Evolutionary conservation across 2,888 invertebrate species (phyloP).

Genomic region (Synergus umbraculus): DNA sequence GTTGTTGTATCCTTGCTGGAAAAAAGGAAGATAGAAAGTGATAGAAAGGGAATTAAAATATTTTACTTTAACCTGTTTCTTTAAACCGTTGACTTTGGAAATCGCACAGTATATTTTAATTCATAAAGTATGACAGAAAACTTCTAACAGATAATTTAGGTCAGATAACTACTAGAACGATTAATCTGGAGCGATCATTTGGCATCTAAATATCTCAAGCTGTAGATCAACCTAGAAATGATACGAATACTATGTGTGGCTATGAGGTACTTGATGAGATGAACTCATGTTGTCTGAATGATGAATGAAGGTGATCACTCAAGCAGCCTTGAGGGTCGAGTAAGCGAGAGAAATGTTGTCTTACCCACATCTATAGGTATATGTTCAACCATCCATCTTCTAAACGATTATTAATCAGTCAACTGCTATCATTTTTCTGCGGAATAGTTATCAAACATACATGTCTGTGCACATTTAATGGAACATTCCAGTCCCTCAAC

Average conservation of each 20-base stretch:
- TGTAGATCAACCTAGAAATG: slow-evolving; percentile 12
- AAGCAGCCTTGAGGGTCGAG: slow-evolving; percentile 46
- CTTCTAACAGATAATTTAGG: background rate
- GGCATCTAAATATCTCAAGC: background rate
- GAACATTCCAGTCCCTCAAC: background rate
- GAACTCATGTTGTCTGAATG: slow-evolving; percentile 62
- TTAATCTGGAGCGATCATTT: background rate
- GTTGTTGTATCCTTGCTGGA: background rate
- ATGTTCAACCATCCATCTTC: slow-evolving; percentile 33
- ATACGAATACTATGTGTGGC: background rate
- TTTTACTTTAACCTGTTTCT: background rate
- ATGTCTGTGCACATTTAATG: background rate
- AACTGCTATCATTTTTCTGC: slow-evolving; percentile 24
- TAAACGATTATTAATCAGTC: slow-evolving; percentile 26
- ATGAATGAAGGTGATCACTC: slow-evolving; percentile 64
- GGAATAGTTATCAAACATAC: background rate
- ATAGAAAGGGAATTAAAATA: background rate
- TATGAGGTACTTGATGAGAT: slow-evolving; percentile 40
- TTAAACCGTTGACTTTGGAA: background rate
- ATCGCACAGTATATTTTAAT: background rate
- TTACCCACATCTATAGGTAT: slow-evolving; percentile 26
- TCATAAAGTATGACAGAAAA: background rate
- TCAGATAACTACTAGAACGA: background rate
- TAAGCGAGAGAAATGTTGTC: slow-evolving; percentile 36
- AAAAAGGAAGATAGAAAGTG: no score